phyloP scores from a whole-genome alignment of 1,140 invertebrate species.

The Drosophila nikananu region DNA sequence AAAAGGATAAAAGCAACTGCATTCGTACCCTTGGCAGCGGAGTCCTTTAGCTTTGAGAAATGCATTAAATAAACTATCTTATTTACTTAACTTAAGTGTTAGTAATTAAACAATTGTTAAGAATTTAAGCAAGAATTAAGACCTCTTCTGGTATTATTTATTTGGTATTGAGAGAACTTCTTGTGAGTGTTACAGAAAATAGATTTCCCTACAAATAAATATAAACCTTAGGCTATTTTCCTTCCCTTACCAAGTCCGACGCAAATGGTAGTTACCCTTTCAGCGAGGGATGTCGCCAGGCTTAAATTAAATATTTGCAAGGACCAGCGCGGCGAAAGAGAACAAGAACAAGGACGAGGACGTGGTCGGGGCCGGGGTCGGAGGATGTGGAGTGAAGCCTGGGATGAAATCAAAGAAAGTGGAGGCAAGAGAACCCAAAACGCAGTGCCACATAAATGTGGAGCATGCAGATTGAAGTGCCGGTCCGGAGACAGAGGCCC shows the following conservation, averaged over 20 bases:
- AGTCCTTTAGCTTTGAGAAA: neutral
- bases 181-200: too few relatives aligned
- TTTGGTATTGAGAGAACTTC: neutral
- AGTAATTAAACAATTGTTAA: too few relatives aligned
- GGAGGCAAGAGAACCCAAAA: conserved; percentile 57
- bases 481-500: conserved; percentile 23
- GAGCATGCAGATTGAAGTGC: conserved; percentile 79
- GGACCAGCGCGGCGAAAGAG: conserved; percentile 9
- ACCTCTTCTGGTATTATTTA: too few relatives aligned
- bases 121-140: too few relatives aligned
- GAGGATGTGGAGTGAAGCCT: neutral
- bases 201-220: neutral
- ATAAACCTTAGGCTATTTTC: neutral
- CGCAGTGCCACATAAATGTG: conserved; percentile 73
- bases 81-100: neutral
- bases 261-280: conserved; percentile 29
- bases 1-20: conserved; percentile 51
- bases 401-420: conserved; percentile 45
- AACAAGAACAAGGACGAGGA: neutral
- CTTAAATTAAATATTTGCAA: conserved; percentile 78
- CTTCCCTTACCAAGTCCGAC: conserved; percentile 2
- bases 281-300: conserved; percentile 10
- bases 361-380: too few relatives aligned
- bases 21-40: neutral
- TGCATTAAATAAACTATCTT: neutral